These are phyloP conservation scores for Gadopsis marmoratus DNA, from an alignment of 2,797 vertebrate species.

Conservation along the genomic window DNA sequence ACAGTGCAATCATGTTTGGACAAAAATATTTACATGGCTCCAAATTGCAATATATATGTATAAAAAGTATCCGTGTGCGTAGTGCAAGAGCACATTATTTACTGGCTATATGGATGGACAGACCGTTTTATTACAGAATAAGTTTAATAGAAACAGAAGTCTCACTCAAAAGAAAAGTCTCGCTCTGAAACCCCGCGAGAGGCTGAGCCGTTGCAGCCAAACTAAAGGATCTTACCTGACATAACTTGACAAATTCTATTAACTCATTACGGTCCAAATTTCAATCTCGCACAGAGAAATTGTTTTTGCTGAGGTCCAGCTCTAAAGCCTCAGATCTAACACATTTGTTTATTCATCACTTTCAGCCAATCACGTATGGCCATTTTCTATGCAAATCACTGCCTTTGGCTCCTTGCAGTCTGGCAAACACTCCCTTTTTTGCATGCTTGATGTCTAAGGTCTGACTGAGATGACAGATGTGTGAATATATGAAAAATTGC, in stretches of 20 bases:
- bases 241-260: constrained; percentile 27
- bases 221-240: background rate
- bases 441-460: constrained; percentile 67
- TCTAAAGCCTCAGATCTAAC: constrained; percentile 38
- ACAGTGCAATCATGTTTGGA: no score
- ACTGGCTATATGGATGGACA: no score
- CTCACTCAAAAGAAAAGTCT: no score
- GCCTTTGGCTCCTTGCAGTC: constrained; percentile 54
- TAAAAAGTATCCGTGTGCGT: no score
- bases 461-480: constrained; percentile 75
- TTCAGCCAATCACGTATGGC: constrained; percentile 60
- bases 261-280: constrained; percentile 38
- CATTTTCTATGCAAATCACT: constrained; percentile 67
- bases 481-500: constrained; percentile 75
- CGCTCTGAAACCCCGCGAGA: background rate
- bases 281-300: constrained; percentile 14
- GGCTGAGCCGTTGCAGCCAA: background rate
- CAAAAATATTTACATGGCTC: no score
- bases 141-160: no score
- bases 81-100: no score
- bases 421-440: constrained; percentile 45
- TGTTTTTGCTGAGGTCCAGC: constrained; percentile 32
- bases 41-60: no score
- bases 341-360: constrained; percentile 67
- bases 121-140: no score